Evolutionary conservation across 2,888 invertebrate genomes (phyloP).

Genomic region (Tipula confusa): DNA sequence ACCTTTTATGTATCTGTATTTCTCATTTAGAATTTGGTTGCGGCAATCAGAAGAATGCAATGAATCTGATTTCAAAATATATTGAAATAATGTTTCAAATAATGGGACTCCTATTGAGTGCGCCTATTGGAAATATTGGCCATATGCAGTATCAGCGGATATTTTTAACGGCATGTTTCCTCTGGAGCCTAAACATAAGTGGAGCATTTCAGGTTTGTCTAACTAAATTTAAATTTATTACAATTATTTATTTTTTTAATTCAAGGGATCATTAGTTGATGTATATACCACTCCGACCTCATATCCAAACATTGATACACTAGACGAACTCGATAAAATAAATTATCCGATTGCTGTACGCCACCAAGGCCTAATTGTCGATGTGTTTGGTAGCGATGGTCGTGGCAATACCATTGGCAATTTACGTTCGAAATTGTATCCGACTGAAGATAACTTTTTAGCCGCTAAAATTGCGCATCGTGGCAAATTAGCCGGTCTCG

Average conservation of each 20-base stretch:
- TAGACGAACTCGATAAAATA: slow-evolving; percentile 35
- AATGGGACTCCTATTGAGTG: slow-evolving; percentile 32
- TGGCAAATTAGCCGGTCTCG: slow-evolving; percentile 31
- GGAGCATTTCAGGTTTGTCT: slow-evolving; percentile 36
- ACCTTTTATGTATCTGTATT: neutral
- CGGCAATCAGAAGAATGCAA: neutral
- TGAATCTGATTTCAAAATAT: neutral
- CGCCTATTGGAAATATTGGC: slow-evolving; percentile 34
- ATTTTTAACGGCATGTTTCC: slow-evolving; percentile 35
- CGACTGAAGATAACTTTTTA: slow-evolving; percentile 31
- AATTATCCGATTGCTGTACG: slow-evolving; percentile 34
- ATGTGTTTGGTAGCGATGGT: slow-evolving; percentile 35
- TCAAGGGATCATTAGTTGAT: slow-evolving; percentile 36
- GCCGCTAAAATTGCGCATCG: neutral
- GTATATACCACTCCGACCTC: slow-evolving; percentile 36
- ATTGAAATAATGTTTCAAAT: neutral
- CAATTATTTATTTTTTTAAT: neutral
- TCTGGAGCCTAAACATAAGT: slow-evolving; percentile 36
- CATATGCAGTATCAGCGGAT: slow-evolving; percentile 34
- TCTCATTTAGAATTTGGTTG: neutral
- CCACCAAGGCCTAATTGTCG: slow-evolving; percentile 35
- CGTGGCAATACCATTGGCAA: slow-evolving; percentile 33
- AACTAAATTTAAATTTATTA: neutral
- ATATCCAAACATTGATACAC: slow-evolving; percentile 36
- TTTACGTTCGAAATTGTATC: slow-evolving; percentile 31